These are phyloP conservation scores for Onychomys arenicola DNA, from an alignment of 2,797 vertebrate genomes.

Conservation along the genomic window DNA sequence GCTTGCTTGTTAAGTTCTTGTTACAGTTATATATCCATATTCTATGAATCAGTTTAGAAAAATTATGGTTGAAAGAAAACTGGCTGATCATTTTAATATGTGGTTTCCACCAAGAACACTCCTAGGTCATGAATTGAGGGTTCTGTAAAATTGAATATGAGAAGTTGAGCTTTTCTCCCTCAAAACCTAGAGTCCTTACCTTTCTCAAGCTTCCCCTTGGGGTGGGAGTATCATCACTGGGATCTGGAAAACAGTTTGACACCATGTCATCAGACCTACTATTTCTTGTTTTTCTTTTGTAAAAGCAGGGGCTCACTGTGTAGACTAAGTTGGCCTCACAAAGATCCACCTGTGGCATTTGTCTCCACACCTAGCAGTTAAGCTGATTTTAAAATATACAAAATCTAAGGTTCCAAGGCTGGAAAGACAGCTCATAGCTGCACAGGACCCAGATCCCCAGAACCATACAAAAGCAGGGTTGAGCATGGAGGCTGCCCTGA, in stretches of 20 bases:
- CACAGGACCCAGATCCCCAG: background rate
- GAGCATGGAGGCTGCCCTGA: background rate
- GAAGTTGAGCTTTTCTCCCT: background rate
- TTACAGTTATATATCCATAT: background rate
- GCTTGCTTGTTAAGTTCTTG: background rate
- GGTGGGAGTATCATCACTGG: slow-evolving; percentile 53
- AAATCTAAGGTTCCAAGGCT: background rate
- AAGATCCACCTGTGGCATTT: background rate
- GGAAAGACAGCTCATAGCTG: background rate
- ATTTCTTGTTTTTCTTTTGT: background rate
- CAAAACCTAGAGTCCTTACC: slow-evolving; percentile 76
- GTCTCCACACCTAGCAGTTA: background rate
- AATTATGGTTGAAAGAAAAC: background rate
- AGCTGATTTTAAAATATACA: background rate
- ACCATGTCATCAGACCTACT: background rate
- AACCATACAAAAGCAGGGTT: background rate
- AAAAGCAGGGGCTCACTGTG: background rate
- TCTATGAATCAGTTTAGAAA: background rate
- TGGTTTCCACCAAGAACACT: background rate
- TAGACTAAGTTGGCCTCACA: background rate
- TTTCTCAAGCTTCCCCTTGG: slow-evolving; percentile 78
- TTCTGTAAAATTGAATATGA: background rate
- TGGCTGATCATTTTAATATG: background rate
- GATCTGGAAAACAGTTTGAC: slow-evolving; percentile 79
- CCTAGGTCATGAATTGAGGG: background rate